Percentiles rank a stretch among this genome's conserved stretches.
phyloP scores from a whole-genome alignment of 2,888 invertebrate species.

The Periphyllus acericola region DNA sequence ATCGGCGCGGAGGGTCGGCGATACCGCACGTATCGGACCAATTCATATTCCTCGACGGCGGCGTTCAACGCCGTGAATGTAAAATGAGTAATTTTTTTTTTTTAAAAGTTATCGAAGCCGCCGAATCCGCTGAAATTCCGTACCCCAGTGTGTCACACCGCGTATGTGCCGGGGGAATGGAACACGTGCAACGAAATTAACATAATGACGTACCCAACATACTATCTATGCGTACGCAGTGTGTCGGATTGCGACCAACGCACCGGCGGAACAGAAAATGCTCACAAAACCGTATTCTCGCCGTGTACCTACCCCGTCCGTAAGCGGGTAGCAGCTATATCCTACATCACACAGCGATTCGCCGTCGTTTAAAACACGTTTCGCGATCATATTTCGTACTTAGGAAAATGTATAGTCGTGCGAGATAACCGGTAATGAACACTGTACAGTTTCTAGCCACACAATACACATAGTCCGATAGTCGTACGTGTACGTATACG shows the following conservation, averaged over 20 bases:
- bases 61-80: not conserved
- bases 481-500: too few species aligned
- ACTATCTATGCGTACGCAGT: too few species aligned
- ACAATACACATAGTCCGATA: not conserved
- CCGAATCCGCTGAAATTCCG: not conserved
- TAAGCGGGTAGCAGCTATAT: too few species aligned
- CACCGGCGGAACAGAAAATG: not conserved
- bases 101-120: not conserved
- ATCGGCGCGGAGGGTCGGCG: not conserved
- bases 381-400: slow-evolving; percentile 16
- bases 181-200: not conserved
- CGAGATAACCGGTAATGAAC: slow-evolving; percentile 46
- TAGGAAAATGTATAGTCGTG: not conserved
- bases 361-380: slow-evolving; percentile 20
- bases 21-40: not conserved
- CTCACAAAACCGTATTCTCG: not conserved
- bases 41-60: not conserved
- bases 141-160: not conserved
- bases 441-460: not conserved
- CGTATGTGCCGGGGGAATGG: not conserved
- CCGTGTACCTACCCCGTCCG: not conserved
- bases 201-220: too few species aligned
- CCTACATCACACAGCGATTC: not conserved
- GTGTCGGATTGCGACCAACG: not conserved
- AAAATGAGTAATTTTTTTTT: too few species aligned